Evolutionary conservation across 2,797 vertebrate genomes (phyloP).

Genomic region (Simalia tracyae): DNA sequence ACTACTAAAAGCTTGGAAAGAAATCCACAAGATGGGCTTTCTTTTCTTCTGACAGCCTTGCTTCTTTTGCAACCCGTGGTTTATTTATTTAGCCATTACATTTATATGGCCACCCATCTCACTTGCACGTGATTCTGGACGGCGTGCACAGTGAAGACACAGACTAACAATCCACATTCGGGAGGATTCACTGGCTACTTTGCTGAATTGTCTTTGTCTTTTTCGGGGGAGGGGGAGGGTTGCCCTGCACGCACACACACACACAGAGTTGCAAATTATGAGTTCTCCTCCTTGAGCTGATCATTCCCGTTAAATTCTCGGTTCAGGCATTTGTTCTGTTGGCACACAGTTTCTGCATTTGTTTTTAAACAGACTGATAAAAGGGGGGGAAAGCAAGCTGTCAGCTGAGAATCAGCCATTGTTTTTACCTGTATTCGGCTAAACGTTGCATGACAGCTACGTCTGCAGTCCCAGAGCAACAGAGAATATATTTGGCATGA

Average conservation of each 20-base stretch:
- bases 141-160: background rate
- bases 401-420: no score
- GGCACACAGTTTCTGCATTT: background rate
- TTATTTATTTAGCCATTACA: background rate
- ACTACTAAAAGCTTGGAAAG: background rate
- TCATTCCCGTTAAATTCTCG: background rate
- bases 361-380: background rate
- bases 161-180: no score
- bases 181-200: no score
- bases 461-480: background rate
- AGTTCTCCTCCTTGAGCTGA: no score
- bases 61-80: background rate
- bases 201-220: no score
- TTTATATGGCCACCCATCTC: background rate
- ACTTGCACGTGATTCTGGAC: background rate
- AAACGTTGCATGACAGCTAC: background rate
- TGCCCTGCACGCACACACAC: background rate
- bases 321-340: no score
- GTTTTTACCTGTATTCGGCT: background rate
- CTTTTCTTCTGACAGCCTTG: background rate
- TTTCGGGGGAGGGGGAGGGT: no score
- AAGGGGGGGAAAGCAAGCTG: background rate
- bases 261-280: background rate
- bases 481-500: background rate
- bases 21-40: background rate